A percentile compares a stretch with the other conserved stretches of the same genome.
Conservation (phyloP, 2,113 vertebrate species). For the Alectura lathami region DNA sequence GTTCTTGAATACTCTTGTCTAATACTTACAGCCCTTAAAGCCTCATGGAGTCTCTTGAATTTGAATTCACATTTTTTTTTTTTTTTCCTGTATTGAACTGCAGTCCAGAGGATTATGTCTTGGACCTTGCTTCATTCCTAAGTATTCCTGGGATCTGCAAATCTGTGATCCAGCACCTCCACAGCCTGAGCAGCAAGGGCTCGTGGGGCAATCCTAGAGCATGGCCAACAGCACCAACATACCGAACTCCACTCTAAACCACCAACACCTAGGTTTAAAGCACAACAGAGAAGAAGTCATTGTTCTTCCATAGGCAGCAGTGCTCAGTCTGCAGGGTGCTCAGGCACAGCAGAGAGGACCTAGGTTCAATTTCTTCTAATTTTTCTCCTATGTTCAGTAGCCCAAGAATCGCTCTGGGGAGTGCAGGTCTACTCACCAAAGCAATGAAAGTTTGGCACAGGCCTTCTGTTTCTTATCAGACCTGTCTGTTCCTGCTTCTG, state of each 20-base stretch:
- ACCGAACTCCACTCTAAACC: neutral
- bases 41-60: neutral
- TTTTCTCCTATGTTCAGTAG: neutral
- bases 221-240: accelerated
- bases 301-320: neutral
- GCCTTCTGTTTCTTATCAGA: neutral
- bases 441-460: neutral
- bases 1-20: neutral
- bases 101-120: neutral
- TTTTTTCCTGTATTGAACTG: neutral
- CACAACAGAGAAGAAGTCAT: neutral
- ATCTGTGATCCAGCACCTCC: neutral
- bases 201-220: neutral
- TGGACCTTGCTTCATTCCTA: neutral
- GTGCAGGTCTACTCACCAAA: neutral
- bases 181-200: accelerated
- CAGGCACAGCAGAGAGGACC: neutral
- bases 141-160: neutral
- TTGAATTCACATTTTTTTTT: neutral
- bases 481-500: neutral
- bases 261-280: neutral
- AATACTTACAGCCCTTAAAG: neutral
- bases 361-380: neutral
- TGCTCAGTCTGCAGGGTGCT: neutral
- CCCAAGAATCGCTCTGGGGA: neutral